Base-by-base conservation (phyloP, 2,888 invertebrate species). In the Rhamphomyia laevipes region DNA sequence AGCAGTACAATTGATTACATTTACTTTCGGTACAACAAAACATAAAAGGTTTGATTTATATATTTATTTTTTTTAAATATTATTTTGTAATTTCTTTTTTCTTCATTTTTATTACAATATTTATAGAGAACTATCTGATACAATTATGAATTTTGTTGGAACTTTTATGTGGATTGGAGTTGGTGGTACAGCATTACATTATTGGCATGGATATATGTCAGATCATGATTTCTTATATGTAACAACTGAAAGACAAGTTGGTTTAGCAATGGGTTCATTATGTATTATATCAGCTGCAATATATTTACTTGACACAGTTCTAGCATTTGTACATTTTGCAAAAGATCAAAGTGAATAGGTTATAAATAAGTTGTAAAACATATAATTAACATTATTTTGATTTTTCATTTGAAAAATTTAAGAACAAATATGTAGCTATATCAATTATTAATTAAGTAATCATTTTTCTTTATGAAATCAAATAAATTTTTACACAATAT, bases 121-220 rank as follows among this genome's bases (percentile, higher is more conserved):
- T 47, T 52, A 6, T 71, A 90, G 90, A 54, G 81, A 82, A 12
- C 66, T 83, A 61, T 80, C 81, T 2, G 90, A 91, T 61, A 81
- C 88, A 51, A 78, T 91, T 55, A 90, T 90, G 90, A 90, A 90
- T 70, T 82, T 89, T 58, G 78, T 87, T 46, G 89, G 89, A 1
- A 81, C 85, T 55, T 81, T 90, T 70, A 73, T 90, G 75, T 91
- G 88, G 81, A 73, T 90, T 15, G 85, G 87, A 0, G 85, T 88
- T 42, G 90, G 89, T 2, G 89, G 86, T 0, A 86, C 86, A 21
- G 89, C 89, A 1, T 74, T 90, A 17, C 89, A 90, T 71, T 91
- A 90, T 71, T 91, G 90, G 89, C 82, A 84, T 51, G 89, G 90
- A 1, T 91, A 88, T 71, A 81, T 84, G 68, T 77, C 81, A 16